A percentile compares a stretch with the other conserved stretches of the same genome.
Conservation (phyloP, 2,888 invertebrate species). For the Xiphydria camelus region DNA sequence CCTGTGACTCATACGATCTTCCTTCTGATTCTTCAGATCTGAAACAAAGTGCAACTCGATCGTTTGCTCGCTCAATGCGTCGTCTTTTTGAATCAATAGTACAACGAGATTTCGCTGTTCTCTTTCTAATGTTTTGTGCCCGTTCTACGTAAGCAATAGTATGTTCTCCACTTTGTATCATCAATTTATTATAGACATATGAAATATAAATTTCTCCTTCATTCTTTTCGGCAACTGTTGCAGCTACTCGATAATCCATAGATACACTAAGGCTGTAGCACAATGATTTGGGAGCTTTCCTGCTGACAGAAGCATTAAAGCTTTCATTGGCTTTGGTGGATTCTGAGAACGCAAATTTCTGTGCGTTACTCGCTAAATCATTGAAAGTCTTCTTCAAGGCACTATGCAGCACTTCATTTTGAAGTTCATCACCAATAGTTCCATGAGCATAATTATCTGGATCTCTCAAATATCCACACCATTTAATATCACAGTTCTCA, state of each 20-base stretch:
- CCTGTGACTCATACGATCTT: too few relatives aligned
- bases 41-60: neutral
- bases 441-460: slow-evolving; percentile 12
- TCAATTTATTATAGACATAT: too few relatives aligned
- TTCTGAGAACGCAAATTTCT: slow-evolving; percentile 3
- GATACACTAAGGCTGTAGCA: slow-evolving; percentile 10
- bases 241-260: too few relatives aligned
- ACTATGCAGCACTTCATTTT: slow-evolving; percentile 2
- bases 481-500: slow-evolving; percentile 16
- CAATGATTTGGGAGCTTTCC: slow-evolving; percentile 15
- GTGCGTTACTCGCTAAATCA: slow-evolving; percentile 10
- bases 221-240: too few relatives aligned
- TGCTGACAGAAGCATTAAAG: slow-evolving; percentile 11
- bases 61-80: neutral
- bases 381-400: neutral
- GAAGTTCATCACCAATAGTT: too few relatives aligned
- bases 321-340: slow-evolving; percentile 17
- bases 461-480: slow-evolving; percentile 17
- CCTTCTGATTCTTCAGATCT: slow-evolving; percentile 3
- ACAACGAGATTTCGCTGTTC: neutral
- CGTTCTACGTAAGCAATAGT: neutral
- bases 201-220: too few relatives aligned
- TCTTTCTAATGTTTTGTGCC: neutral
- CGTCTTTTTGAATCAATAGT: neutral
- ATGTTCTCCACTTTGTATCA: neutral